Evolutionary conservation across 53 echinoderm and acorn worm genomes (phyloP).

Genomic region (Luidia sarsii): DNA sequence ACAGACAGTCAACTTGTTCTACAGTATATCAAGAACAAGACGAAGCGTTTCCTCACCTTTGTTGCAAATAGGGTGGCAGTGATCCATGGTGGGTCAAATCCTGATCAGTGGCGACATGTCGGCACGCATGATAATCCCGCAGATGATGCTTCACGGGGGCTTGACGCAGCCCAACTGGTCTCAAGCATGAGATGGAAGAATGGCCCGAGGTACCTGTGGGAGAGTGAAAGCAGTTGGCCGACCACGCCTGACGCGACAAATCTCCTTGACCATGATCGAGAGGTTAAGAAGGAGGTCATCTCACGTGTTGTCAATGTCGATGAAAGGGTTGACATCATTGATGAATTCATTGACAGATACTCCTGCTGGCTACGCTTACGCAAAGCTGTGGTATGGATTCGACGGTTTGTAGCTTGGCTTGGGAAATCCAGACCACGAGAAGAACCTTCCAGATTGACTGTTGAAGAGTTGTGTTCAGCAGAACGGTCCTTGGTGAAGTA

Average conservation of each 20-base stretch:
- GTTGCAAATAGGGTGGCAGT: conserved; percentile 62
- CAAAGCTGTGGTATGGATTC: too few species aligned
- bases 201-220: neutral
- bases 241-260: neutral
- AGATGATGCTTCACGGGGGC: conserved; percentile 18
- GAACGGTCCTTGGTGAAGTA: too few species aligned
- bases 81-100: conserved; percentile 38
- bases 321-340: neutral
- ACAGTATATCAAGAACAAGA: conserved; percentile 14
- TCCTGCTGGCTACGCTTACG: neutral
- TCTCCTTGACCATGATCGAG: neutral
- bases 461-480: neutral
- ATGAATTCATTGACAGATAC: neutral
- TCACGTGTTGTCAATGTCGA: neutral
- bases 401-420: too few species aligned
- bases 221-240: neutral
- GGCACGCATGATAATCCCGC: conserved; percentile 33
- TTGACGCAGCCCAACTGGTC: neutral
- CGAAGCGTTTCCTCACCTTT: conserved; percentile 47
- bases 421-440: too few species aligned
- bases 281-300: neutral
- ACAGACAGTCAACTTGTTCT: conserved; percentile 5
- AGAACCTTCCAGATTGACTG: neutral
- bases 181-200: neutral
- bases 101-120: conserved; percentile 34